Evolutionary conservation across 2,113 vertebrate genomes (phyloP), one percentile per base, ranked within the genome.

Genomic region (Passer montanus): DNA sequence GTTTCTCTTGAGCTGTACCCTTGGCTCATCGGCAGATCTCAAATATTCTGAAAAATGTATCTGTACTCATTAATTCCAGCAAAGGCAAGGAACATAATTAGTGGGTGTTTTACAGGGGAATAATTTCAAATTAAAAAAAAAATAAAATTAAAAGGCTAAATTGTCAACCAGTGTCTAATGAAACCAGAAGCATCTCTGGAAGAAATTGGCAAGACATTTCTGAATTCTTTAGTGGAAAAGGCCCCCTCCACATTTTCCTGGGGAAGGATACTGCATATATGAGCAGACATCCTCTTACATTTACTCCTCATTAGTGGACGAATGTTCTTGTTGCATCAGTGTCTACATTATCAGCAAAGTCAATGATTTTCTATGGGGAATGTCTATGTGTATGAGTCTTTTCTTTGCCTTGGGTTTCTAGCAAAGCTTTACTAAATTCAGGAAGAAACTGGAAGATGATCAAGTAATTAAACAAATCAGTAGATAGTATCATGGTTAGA

Each of bases 11-110:
- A 91, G 94, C 60, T 78, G 84, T 59, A 62, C 69, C 53, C 62
- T 47, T 68, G 47, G 80, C 93, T 98, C 95, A 97, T 83, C 30
- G 7, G 89, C 92, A 92, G 95, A 97, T 92, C 95, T 92, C 63
- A 94, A 73, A 96, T 82, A 84, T 50, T 79, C 89, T 96, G 88
- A 96, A 91, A 97, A 87, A 96, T 28, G 41, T 66, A 19, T 35
- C 59, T 12, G 13, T 43, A 44, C 30, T 76, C 75, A 47, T 96
- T 93, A 84, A 93, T 82, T 55, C 86, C 90, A 94, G 81, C 43
- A 94, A 96, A 98, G 79, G 89, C 96, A 95, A 89, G 60, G 75
- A 75, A 81, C 64, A 84, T 97, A 97, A 98, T 98, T 96, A 97
- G 82, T 78, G 90, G 83, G 93, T 7, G 59, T 96, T 96, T 91